Conservation (phyloP, 1,140 invertebrate species). For the Lepidurus arcticus region DNA sequence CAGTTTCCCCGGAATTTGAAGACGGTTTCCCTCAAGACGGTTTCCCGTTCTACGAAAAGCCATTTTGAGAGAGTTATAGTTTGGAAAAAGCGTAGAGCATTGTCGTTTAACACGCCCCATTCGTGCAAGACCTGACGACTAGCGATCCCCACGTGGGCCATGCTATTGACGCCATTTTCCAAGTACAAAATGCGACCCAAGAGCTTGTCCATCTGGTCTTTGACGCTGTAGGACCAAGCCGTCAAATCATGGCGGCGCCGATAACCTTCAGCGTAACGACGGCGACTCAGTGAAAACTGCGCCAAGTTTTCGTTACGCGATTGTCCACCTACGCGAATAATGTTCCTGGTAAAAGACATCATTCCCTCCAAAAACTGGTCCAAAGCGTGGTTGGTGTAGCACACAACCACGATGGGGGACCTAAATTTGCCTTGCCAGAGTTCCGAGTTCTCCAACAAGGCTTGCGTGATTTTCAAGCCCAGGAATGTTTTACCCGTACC, state of each 20-base stretch:
- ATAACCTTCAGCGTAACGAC: background rate
- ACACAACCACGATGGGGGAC: slow-evolving; percentile 67
- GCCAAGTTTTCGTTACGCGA: slow-evolving; percentile 55
- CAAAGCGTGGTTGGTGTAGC: slow-evolving; percentile 80
- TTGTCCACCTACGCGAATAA: slow-evolving; percentile 67
- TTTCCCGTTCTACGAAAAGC: slow-evolving; percentile 18
- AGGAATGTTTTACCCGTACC: slow-evolving; percentile 75
- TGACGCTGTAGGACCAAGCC: background rate
- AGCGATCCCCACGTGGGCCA: background rate
- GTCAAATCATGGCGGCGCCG: background rate
- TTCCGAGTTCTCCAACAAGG: slow-evolving; percentile 46
- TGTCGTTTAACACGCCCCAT: background rate
- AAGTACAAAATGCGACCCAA: background rate
- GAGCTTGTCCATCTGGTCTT: background rate
- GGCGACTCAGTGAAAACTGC: slow-evolving; percentile 43
- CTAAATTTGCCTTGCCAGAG: slow-evolving; percentile 34
- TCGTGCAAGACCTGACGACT: background rate
- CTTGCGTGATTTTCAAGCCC: slow-evolving; percentile 59
- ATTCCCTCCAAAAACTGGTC: slow-evolving; percentile 78
- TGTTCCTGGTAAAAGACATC: slow-evolving; percentile 38
- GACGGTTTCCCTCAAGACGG: background rate
- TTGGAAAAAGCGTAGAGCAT: background rate
- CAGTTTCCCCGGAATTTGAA: too few species aligned
- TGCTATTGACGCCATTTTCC: background rate
- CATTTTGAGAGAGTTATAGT: background rate